Evolutionary conservation across 2,888 invertebrate species (phyloP), one percentile per base, ranked within the genome.

Genomic region (Diarsia mendica): DNA sequence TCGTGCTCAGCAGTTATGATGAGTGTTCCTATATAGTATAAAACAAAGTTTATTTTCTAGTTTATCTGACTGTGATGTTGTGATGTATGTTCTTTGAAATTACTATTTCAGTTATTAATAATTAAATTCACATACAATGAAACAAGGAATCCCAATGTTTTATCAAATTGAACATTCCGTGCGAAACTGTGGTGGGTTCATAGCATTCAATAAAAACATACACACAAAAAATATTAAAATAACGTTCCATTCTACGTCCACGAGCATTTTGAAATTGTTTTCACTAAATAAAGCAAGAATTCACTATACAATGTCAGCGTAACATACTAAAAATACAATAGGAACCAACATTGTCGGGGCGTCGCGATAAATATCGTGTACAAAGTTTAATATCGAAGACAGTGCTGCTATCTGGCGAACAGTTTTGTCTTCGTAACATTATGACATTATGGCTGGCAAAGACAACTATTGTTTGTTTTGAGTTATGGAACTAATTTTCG

Each of bases 381-480:
- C 66, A 67, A 77, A 83, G 84, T 83, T 83, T 83, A 84, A 83
- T 80, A 84, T 82, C 71, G 84, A 71, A 65, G 64, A 28, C 72
- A 46, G 71, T 77, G 67, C 46, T 51, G 76, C 83, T 83, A 83
- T 65, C 80, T 80, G 72, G 80, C 61, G 68, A 66, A 44, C 69
- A 78, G 74, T 84, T 84, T 84, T 84, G 84, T 84, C 74, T 71
- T 75, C 72, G 72, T 53, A 67, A 71, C 60, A 76, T 83, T 79
- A 80, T 80, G 71, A 77, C 81, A 68, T 79, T 79, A 82, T 79
- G 58, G 84, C 67, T 69, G 74, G 51, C 61, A 75, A 70, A 68
- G 74, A 78, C 72, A 75, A 72, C 81, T 84, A 84, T 83, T 83
- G 83, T 83, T 69, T 75, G 80, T 71, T 77, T 72, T 84, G 84